Evolutionary conservation across 1,140 invertebrate species (phyloP).

Genomic region (Sitobion miscanthi): DNA sequence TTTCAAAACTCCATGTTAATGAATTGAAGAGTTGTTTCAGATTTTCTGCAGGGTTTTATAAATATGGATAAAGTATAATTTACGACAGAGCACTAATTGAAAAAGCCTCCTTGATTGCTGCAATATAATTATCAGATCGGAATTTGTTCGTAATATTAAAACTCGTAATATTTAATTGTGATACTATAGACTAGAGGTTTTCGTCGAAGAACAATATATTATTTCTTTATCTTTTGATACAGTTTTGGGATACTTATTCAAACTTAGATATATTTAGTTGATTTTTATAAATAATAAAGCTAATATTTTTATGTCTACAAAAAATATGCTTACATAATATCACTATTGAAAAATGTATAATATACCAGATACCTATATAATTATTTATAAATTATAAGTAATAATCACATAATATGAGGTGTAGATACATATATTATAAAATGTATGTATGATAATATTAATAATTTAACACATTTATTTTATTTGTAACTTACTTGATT

Average conservation of each 20-base stretch:
- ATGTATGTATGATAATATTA: too few relatives aligned
- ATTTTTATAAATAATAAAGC: background rate
- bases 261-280: background rate
- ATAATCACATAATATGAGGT: too few relatives aligned
- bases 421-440: too few relatives aligned
- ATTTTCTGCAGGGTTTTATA: conserved; percentile 18
- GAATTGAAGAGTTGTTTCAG: conserved; percentile 1
- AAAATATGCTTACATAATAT: too few relatives aligned
- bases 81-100: background rate
- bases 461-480: background rate
- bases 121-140: background rate
- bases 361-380: too few relatives aligned
- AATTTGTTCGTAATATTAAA: background rate
- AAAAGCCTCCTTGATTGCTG: background rate
- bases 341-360: too few relatives aligned
- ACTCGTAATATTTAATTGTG: background rate
- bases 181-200: background rate
- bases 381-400: background rate
- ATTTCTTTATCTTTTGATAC: background rate
- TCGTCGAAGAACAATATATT: background rate
- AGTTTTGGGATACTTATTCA: background rate
- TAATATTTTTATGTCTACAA: too few relatives aligned
- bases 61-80: background rate
- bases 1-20: conserved; percentile 28
- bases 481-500: background rate